Evolutionary conservation across 2,113 vertebrate genomes (phyloP), one percentile per base, ranked within the genome.

Genomic region (Trochalopteron elliotii): DNA sequence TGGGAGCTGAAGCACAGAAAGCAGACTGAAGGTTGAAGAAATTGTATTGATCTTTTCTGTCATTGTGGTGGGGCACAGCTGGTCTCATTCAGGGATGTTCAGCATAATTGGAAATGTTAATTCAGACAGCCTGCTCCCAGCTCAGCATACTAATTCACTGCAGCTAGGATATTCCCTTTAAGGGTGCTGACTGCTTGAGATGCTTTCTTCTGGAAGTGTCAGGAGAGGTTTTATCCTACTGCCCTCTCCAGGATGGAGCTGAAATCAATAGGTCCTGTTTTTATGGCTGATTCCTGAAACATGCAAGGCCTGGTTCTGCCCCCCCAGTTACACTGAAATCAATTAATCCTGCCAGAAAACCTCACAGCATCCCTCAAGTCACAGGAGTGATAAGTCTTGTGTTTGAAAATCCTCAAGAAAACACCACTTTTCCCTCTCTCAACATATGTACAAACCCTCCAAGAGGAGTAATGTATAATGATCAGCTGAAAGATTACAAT

Each of bases 161-260:
- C 79, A 81, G n/a, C 60, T 31, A 28, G 79, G 68, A 50, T 89
- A 23, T 74, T 96, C 40, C 8, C 33, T 68, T 55, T n/a, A 72
- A 72, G 42, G 28, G 13, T 77, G 30, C 42, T 65, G 40, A 31
- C 33, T 80, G 42, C 53, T 88, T n/a, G 82, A 94, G 52, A 49
- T 81, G 37, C n/a, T 78, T 84, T 79, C 59, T 78, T 52, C 71
- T 83, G 55, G 60, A 81, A 81, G 47, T n/a, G 22, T 70, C 55
- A n/a, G 50, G 35, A 94, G 83, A 86, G 30, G 15, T 67, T 94
- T 92, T 96, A 67, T 93, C 94, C 60, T 89, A 9, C 87, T 95
- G 81, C 53, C 37, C 65, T 79, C 82, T 91, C 50, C 63, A 67
- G 76, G 82, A 74, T 88, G 64, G 70, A 86, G 37, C 42, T 88